phyloP scores from a whole-genome alignment of 2,888 invertebrate species.

The Caenorhabditis japonica region DNA sequence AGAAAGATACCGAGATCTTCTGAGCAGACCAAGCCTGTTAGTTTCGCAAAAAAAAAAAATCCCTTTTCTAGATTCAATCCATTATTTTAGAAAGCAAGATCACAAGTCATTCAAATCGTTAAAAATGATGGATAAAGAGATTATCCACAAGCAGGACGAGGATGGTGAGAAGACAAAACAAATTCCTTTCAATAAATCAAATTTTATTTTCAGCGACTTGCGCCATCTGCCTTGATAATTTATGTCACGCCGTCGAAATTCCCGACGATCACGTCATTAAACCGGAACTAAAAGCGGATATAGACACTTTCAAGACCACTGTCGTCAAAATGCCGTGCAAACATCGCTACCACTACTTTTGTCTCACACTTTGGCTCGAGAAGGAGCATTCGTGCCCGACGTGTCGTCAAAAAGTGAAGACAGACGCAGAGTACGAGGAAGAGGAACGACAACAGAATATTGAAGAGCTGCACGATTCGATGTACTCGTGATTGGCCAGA shows the following conservation, averaged over 20 bases:
- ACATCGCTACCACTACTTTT: slow-evolving; percentile 39
- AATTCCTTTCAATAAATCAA: neutral
- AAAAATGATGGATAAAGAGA: slow-evolving; percentile 21
- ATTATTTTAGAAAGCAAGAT: no score
- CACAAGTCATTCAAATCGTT: slow-evolving; percentile 19
- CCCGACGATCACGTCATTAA: slow-evolving; percentile 4
- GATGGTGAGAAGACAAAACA: neutral
- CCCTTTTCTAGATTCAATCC: no score
- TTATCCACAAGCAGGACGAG: neutral
- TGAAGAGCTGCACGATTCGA: slow-evolving; percentile 45
- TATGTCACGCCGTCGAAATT: slow-evolving; percentile 14
- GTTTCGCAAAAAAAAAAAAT: no score
- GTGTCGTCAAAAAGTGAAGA: slow-evolving; percentile 39
- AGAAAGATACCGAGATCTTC: no score
- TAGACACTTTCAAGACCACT: neutral
- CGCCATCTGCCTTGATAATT: slow-evolving; percentile 31
- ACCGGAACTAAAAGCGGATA: slow-evolving; percentile 1
- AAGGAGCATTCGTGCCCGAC: slow-evolving; percentile 36
- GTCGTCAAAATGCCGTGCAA: slow-evolving; percentile 37
- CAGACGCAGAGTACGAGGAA: slow-evolving; percentile 23
- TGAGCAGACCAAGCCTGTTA: no score
- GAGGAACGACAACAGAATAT: slow-evolving; percentile 22
- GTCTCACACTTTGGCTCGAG: slow-evolving; percentile 40
- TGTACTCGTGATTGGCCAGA: slow-evolving; percentile 45
- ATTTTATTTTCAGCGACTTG: slow-evolving; percentile 18